A percentile compares a stretch with the other conserved stretches of the same genome.
These are phyloP conservation scores for Scaptomyza cyrtandrae DNA, from an alignment of 2,888 invertebrate species.

Conservation along the genomic window DNA sequence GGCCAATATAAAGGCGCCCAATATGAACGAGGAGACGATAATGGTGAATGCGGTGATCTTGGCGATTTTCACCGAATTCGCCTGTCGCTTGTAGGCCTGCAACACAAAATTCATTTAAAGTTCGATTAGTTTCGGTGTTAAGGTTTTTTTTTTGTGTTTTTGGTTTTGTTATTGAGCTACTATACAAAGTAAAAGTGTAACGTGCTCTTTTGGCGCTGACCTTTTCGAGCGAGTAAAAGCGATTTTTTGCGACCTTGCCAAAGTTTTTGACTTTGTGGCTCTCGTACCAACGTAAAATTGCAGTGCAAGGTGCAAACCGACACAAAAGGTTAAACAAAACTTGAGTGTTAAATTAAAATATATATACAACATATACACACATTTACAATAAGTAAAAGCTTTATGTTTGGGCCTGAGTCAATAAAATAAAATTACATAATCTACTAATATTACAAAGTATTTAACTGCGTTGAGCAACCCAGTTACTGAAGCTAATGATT, in stretches of 20 bases:
- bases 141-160: background rate
- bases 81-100: slow-evolving; percentile 92
- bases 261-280: slow-evolving; percentile 38
- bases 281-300: slow-evolving; percentile 34
- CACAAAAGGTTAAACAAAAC: slow-evolving; percentile 15
- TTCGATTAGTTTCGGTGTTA: slow-evolving; percentile 11
- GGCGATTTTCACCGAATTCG: slow-evolving; percentile 93
- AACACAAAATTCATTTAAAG: slow-evolving; percentile 43
- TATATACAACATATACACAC: slow-evolving; percentile 4
- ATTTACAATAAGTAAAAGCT: slow-evolving; percentile 24
- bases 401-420: slow-evolving; percentile 2
- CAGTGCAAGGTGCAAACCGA: slow-evolving; percentile 50
- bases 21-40: slow-evolving; percentile 91
- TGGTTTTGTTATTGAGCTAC: background rate
- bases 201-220: slow-evolving; percentile 50
- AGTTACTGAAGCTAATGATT: slow-evolving; percentile 28
- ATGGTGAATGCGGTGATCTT: slow-evolving; percentile 93
- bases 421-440: slow-evolving; percentile 30
- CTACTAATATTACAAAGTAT: background rate
- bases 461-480: slow-evolving; percentile 17
- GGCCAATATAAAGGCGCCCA: slow-evolving; percentile 93
- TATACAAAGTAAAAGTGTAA: slow-evolving; percentile 35
- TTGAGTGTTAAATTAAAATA: slow-evolving; percentile 18
- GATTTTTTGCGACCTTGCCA: slow-evolving; percentile 41
- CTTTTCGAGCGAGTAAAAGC: slow-evolving; percentile 55